Evolutionary conservation across 1,140 invertebrate species (phyloP), one percentile per base, ranked within the genome.

Genomic region (Diabrotica virgifera): DNA sequence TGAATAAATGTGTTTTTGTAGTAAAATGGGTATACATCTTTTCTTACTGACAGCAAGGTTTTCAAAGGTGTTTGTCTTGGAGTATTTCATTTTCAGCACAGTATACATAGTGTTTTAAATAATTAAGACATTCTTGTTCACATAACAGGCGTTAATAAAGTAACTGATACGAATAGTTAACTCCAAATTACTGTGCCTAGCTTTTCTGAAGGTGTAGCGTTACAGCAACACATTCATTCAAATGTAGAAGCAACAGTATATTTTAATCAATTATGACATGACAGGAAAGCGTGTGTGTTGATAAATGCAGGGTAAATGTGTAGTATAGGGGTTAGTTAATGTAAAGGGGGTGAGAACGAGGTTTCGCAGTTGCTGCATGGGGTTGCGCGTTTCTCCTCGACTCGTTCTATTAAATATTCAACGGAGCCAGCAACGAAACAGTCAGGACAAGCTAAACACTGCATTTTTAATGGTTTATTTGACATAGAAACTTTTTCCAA

Each of bases 181-280:
- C 24, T 24, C 24, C 24, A 24, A 24, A 24, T 24, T 24, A 24
- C 1, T 24, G 24, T 24, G 24, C 12, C 35, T 13, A 14, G 12
- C 35, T 14, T 13, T 14, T 54, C 9, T 54, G 36, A 50, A 40
- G 59, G n/a, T 50, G 59, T 51, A 50, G n/a, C 36, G 50, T 60
- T 60, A 11, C 40, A 60, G 13, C 11, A 12, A 13, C 38, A 35
- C 36, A 36, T 54, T 62, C 5, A 54, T 62, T 54, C 36, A 36
- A 54, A 52, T 62, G 36, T 40, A 54, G 61, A 46, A 62, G 61
- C 61, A 62, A 62, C 61, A 62, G 61, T 62, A 62, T 54, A 62
- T 62, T 62, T 62, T 62, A 62, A 62, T 62, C 61, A 62, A 62
- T 62, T 40, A 62, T 62, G 61, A 62, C 61, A 62, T 62, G 61